Evolutionary conservation across 2,888 invertebrate genomes (phyloP).

Genomic region (Dynastes grantii): DNA sequence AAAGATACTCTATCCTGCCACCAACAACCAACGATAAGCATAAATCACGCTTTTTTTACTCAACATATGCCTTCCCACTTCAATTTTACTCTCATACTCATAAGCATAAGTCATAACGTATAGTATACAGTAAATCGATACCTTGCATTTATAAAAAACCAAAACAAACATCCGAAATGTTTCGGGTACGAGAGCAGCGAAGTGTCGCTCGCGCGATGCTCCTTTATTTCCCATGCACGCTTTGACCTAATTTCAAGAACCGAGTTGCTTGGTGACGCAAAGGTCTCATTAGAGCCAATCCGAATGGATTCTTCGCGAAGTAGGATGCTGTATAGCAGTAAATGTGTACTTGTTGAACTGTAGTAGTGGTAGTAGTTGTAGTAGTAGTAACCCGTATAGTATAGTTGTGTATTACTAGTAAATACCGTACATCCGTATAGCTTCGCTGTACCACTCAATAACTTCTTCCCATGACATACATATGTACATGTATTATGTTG

Average conservation of each 20-base stretch:
- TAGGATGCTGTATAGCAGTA: constrained; percentile 1
- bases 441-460: constrained; percentile 20
- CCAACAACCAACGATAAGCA: not conserved
- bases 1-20: not conserved
- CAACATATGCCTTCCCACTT: constrained; percentile 11
- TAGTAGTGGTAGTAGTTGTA: not conserved
- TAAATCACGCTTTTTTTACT: constrained; percentile 18
- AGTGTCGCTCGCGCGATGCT: constrained; percentile 15
- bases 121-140: constrained; percentile 23
- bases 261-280: constrained; percentile 5
- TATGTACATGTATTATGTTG: constrained; percentile 24
- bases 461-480: constrained; percentile 32
- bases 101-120: not conserved
- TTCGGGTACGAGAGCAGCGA: not conserved
- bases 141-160: constrained; percentile 17
- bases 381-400: constrained; percentile 12
- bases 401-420: constrained; percentile 7
- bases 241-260: constrained; percentile 17
- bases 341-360: not conserved
- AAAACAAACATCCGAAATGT: constrained; percentile 15
- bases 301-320: not conserved
- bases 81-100: not conserved
- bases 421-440: constrained; percentile 17
- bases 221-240: constrained; percentile 22
- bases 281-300: constrained; percentile 17